These are phyloP conservation scores for Drymonia ruficornis DNA, from an alignment of 2,888 invertebrate species.

Conservation along the genomic window DNA sequence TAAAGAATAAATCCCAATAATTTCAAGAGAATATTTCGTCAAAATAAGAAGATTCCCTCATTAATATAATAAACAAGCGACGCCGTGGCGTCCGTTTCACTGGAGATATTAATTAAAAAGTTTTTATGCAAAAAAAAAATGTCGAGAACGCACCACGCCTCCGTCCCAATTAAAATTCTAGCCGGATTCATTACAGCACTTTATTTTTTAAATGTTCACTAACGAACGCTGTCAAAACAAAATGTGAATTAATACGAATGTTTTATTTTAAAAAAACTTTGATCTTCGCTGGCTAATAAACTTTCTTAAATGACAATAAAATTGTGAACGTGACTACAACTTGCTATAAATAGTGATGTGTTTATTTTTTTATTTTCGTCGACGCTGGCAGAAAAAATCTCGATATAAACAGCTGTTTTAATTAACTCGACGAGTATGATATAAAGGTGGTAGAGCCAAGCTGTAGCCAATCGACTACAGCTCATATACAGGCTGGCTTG, in stretches of 20 bases:
- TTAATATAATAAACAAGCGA: conserved; percentile 62
- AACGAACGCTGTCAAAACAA: conserved; percentile 49
- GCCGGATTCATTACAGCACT: conserved; percentile 70
- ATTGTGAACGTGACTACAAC: conserved; percentile 12
- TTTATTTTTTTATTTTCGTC: too few relatives aligned
- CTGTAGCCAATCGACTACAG: too few relatives aligned
- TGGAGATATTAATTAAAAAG: conserved; percentile 78
- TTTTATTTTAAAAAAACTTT: conserved; percentile 26
- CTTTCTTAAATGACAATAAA: conserved; percentile 11
- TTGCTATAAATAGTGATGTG: background rate
- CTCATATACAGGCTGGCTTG: too few relatives aligned
- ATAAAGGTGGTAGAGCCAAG: too few relatives aligned
- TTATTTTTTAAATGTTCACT: conserved; percentile 70
- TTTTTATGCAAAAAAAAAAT: conserved; percentile 60
- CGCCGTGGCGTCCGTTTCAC: conserved; percentile 56
- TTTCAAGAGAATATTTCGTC: background rate
- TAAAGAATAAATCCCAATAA: background rate
- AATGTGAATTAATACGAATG: conserved; percentile 44
- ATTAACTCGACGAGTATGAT: too few relatives aligned
- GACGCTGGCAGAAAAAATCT: too few relatives aligned
- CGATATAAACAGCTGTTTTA: too few relatives aligned
- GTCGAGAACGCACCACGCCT: conserved; percentile 43
- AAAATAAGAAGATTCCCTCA: conserved; percentile 22
- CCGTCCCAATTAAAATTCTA: conserved; percentile 77
- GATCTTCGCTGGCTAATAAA: conserved; percentile 17